Evolutionary conservation across 2,797 vertebrate genomes (phyloP).

Genomic region (Craterocephalus amniculus): DNA sequence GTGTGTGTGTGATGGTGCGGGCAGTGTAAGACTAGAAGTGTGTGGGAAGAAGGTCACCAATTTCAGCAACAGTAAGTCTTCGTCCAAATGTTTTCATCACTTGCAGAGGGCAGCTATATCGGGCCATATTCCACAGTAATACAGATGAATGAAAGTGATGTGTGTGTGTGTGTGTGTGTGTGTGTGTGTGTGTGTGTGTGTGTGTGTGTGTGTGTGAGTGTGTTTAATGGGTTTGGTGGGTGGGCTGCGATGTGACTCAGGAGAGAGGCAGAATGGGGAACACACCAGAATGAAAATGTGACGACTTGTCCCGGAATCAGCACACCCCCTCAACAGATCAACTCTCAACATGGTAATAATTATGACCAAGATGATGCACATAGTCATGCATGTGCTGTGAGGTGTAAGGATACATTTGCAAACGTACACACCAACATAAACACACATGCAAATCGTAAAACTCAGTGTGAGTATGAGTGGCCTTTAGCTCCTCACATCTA

Average conservation of each 20-base stretch:
- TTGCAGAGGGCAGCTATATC: slow-evolving; percentile 51
- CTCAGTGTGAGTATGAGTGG: slow-evolving; percentile 12
- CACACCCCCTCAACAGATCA: slow-evolving; percentile 79
- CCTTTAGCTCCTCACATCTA: neutral
- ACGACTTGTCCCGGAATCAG: slow-evolving; percentile 61
- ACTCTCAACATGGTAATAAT: slow-evolving; percentile 43
- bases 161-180: neutral
- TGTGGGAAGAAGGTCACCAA: slow-evolving; percentile 16
- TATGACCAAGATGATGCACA: slow-evolving; percentile 36
- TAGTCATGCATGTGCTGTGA: slow-evolving; percentile 28
- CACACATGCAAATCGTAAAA: slow-evolving; percentile 7
- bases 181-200: slow-evolving; percentile 1
- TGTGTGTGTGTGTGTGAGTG: neutral
- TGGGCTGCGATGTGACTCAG: slow-evolving; percentile 59
- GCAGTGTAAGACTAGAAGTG: slow-evolving; percentile 11
- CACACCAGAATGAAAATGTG: slow-evolving; percentile 58
- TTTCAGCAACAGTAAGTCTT: slow-evolving; percentile 17
- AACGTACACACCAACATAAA: neutral
- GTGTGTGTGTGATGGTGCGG: slow-evolving; percentile 4
- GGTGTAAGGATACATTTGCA: slow-evolving; percentile 23
- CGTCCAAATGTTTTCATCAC: slow-evolving; percentile 22
- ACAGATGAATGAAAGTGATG: slow-evolving; percentile 17
- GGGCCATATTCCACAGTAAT: slow-evolving; percentile 22
- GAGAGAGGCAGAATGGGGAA: slow-evolving; percentile 39
- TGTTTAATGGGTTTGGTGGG: slow-evolving; percentile 4